Evolutionary conservation across 2,797 vertebrate genomes (phyloP), one percentile per base, ranked within the genome.

Genomic region (Pogonophryne albipinna): DNA sequence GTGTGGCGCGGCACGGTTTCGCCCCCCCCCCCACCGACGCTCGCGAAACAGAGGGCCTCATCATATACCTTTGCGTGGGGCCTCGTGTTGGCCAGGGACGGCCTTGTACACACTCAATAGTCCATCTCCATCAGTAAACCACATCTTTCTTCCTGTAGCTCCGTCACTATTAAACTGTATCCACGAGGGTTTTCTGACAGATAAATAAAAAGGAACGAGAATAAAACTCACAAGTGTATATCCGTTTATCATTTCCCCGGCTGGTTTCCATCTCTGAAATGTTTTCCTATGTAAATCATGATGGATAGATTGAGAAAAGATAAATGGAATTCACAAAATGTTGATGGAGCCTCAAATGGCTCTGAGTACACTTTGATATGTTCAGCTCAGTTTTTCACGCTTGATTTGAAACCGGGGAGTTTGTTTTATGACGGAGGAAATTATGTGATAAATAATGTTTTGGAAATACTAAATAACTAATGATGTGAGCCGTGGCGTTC

Each of bases 211-310:
- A 14, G n/a, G 8, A 73, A 14, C 4, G 19, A 63, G 49, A 34
- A 62, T 9, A 42, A 71, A 72, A 58, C 14, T 38, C 14, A 38
- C 34, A 9, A 38, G 34, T 7, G 34, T 38, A 17, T 41, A n/a
- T 17, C 66, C 11, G 49, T 60, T 46, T 66, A 79, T 84, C 49
- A 58, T 44, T 31, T 38, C 20, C 42, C 42, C 20, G 55, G 12
- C 56, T 14, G n/a, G 38, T 52, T 44, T 76, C 17, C 47, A 38
- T 41, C 20, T 15, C 10, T 41, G 10, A 46, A 34, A 72, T 75
- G 76, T 11, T 75, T 66, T 73, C 2, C 42, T 47, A 71, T 79
- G 70, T 50, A 80, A 84, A 86, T 71, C 44, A 44, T 66, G 78
- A 84, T 7, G 23, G 77, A 85, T 66, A 7, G 56, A 51, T 38